Base-by-base conservation (phyloP, 2,113 vertebrate species). In the Cavia aperea region DNA sequence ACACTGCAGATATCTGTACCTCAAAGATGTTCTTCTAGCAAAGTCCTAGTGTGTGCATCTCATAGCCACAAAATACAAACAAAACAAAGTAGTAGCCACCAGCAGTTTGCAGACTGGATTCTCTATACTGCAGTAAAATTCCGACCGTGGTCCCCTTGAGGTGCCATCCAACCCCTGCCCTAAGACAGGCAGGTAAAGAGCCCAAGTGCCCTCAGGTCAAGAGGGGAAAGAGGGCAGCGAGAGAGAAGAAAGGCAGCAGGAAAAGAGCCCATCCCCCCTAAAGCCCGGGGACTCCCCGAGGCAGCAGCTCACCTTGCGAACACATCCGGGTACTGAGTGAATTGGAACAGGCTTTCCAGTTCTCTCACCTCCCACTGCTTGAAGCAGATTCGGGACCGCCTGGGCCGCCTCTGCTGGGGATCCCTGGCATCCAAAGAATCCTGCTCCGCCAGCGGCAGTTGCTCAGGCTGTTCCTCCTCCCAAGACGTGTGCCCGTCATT, bases 131-230 rank as follows among this genome's bases (percentile, higher is more conserved):
- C 43, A 88, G 9, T 19, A 3, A n/a, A 9, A 63, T 62, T 36
- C 0, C 36, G 19, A 33, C 39, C 18, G 29, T 26, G n/a, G 73
- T n/a, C 46, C 33, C 4, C 46, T 7, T 33, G n/a, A 62, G 31
- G 4, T 2, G 18, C 14, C 7, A 6, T 51, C n/a, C 39, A 29
- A 4, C 4, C 2, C 4, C 58, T 62, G 39, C 31, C 36, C 26
- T 5, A 29, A 86, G 33, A 21, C 63, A 66, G 49, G 49, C 63
- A 66, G 62, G 46, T 4, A 11, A 49, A 66, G 56, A 19, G 1
- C 19, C 46, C 31, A 33, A 39, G 36, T 9, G 73, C 3, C 29
- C 46, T 13, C 12, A 58, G 39, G 4, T 77, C 72, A 88, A 49
- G 21, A 29, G 29, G 46, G 19, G 43, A 33, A 77, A 13, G 43